These are phyloP conservation scores for Callopanchax toddi DNA, from an alignment of 2,113 vertebrate genomes.

Conservation along the genomic window DNA sequence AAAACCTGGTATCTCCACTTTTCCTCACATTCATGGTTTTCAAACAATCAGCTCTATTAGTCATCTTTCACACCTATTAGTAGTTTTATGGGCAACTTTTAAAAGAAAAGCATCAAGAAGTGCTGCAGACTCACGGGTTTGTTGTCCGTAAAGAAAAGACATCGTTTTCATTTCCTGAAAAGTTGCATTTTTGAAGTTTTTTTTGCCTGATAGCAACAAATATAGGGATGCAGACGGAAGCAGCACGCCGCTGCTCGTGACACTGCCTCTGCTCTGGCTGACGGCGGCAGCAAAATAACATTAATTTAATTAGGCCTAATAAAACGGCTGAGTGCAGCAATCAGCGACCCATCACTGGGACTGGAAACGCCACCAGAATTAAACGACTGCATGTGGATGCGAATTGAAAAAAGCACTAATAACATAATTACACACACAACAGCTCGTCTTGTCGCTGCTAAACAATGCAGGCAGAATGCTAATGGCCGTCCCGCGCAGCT, in stretches of 20 bases:
- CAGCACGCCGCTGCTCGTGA: constrained; percentile 11
- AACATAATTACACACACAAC: constrained; percentile 72
- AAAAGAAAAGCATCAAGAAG: background rate
- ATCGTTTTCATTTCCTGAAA: too few species aligned
- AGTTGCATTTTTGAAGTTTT: too few species aligned
- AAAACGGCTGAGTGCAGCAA: constrained; percentile 71
- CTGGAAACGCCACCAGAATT: constrained; percentile 54
- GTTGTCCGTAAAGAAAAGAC: too few species aligned
- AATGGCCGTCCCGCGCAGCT: constrained; percentile 36
- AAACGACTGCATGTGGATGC: constrained; percentile 56
- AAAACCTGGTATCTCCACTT: too few species aligned
- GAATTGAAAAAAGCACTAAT: constrained; percentile 67
- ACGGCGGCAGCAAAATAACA: constrained; percentile 62
- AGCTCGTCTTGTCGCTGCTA: constrained; percentile 44
- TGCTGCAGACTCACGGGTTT: too few species aligned
- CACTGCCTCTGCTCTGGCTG: constrained; percentile 36
- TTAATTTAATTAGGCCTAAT: constrained; percentile 76
- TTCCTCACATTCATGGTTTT: too few species aligned
- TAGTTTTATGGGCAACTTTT: too few species aligned
- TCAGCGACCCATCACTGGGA: constrained; percentile 56
- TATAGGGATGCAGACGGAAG: background rate
- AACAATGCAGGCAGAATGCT: constrained; percentile 65
- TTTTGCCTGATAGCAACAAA: too few species aligned
- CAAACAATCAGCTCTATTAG: too few species aligned
- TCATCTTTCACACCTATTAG: too few species aligned